These are phyloP conservation scores for Eunapius fragilis DNA, from an alignment of 37 sponge, comb jelly and placozoan genomes.

Conservation along the genomic window DNA sequence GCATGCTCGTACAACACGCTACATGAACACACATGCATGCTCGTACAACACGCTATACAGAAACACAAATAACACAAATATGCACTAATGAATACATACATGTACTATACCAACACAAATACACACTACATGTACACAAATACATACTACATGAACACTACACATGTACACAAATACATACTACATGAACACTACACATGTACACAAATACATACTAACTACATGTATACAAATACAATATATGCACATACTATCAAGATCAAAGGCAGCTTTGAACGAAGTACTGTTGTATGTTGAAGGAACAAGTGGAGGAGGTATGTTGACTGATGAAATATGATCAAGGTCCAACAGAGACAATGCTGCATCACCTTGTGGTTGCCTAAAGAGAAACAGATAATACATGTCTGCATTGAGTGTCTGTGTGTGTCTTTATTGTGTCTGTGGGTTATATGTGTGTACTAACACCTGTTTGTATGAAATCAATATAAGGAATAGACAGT, in stretches of 20 bases:
- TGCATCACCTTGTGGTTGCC: neutral
- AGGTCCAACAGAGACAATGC: neutral
- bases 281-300: neutral
- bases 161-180: neutral
- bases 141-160: neutral
- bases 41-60: too few relatives aligned
- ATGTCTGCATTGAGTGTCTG: neutral
- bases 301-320: neutral
- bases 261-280: neutral
- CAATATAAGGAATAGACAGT: too few relatives aligned
- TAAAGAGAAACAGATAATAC: neutral
- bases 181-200: neutral
- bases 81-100: too few relatives aligned
- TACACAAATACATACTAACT: neutral
- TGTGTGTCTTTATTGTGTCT: too few relatives aligned
- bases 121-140: neutral
- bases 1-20: too few relatives aligned
- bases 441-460: too few relatives aligned
- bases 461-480: too few relatives aligned
- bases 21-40: too few relatives aligned
- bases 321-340: neutral
- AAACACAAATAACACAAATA: too few relatives aligned
- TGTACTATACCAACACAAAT: too few relatives aligned
- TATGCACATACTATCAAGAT: neutral
- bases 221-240: neutral